Conservation (phyloP, 2,113 vertebrate species). For the Cinclus cinclus region DNA sequence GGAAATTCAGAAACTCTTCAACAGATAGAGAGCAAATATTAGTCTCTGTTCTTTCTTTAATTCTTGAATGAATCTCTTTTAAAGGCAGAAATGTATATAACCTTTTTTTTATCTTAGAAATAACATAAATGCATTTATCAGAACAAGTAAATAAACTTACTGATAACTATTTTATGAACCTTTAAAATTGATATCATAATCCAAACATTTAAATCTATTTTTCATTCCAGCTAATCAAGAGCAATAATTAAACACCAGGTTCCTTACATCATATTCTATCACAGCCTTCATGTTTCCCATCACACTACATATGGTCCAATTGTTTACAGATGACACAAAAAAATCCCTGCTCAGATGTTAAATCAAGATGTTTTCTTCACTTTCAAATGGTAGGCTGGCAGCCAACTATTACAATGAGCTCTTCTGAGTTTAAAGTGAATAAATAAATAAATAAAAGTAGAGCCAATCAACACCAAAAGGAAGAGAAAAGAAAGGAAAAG, state of each 20-base stretch:
- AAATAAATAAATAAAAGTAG: background rate
- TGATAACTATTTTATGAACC: background rate
- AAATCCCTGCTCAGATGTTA: conserved; percentile 80
- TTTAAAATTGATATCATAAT: conserved; percentile 51
- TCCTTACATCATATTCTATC: conserved; percentile 72
- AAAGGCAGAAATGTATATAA: background rate
- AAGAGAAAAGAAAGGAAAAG: background rate
- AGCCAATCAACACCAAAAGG: background rate
- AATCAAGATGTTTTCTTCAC: conserved; percentile 82
- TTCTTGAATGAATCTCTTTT: background rate
- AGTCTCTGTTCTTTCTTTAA: background rate
- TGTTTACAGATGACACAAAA: conserved; percentile 80
- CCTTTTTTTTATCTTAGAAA: background rate
- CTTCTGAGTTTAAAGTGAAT: conserved; percentile 51
- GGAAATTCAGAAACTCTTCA: background rate
- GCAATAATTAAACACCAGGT: conserved; percentile 70
- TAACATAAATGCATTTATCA: background rate
- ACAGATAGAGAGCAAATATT: background rate
- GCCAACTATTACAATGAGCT: conserved; percentile 76
- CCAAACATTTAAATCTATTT: conserved; percentile 58
- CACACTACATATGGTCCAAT: conserved; percentile 84
- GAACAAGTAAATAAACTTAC: background rate
- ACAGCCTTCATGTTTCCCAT: conserved; percentile 77
- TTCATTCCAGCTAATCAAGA: conserved; percentile 69
- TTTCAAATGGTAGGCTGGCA: conserved; percentile 77